These are phyloP conservation scores for Hydrolagus affinis DNA, from an alignment of 2,113 vertebrate species.

Conservation along the genomic window DNA sequence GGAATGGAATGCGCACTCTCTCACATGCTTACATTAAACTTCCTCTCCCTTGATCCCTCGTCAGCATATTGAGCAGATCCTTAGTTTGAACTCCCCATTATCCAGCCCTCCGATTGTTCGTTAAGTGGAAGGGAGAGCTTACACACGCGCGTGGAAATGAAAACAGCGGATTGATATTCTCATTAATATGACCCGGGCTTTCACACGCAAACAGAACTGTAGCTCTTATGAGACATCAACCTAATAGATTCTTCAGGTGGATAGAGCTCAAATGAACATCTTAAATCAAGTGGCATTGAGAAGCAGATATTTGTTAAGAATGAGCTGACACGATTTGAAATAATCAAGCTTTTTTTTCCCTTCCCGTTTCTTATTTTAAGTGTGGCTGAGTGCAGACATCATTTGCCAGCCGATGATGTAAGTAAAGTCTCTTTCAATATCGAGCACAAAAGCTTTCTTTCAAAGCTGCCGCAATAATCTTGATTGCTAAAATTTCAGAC, in stretches of 20 bases:
- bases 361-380: too few species aligned
- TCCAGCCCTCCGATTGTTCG: too few species aligned
- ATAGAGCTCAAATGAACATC: background rate
- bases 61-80: too few species aligned
- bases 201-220: too few species aligned
- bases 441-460: slow-evolving; percentile 1
- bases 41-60: too few species aligned
- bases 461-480: background rate
- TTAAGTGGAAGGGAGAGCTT: too few species aligned
- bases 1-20: too few species aligned
- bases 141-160: too few species aligned
- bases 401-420: background rate
- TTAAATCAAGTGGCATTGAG: background rate
- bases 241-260: background rate
- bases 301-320: background rate
- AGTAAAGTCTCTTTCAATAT: background rate
- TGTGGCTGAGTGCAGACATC: slow-evolving; percentile 6
- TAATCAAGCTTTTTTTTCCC: background rate
- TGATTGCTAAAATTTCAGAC: background rate
- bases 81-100: too few species aligned
- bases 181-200: too few species aligned
- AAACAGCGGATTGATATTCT: too few species aligned
- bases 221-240: background rate
- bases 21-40: too few species aligned
- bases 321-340: background rate